Base-by-base conservation (phyloP, 2,113 vertebrate species). In the Suncus etruscus region DNA sequence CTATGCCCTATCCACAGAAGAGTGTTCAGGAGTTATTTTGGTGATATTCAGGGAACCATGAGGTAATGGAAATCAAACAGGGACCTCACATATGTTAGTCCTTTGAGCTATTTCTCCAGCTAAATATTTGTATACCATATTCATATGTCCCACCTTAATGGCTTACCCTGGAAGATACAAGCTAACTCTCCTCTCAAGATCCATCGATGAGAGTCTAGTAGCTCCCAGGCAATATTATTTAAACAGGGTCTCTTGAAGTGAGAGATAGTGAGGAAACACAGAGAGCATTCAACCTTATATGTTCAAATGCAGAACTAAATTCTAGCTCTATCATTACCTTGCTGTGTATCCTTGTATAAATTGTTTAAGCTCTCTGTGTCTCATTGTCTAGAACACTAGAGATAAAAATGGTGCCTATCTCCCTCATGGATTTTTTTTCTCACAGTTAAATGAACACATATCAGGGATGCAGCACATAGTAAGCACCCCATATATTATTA, bases 121-220 rank as follows among this genome's bases (percentile, higher is more conserved):
- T 61, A 61, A 61, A 6, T 61, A 61, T 61, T 61, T 66, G 18
- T 15, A 14, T 74, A 8, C 11, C 29, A n/a, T n/a, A 16, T 8
- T 16, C 12, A 48, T 78, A 66, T 63, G 27, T 31, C 45, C 5
- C 11, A 70, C 74, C 76, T 79, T 58, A 24, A 0, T 24, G 31
- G 27, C 61, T 88, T 39, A 5, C 32, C 27, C 24, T 31, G 25
- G 63, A 58, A 70, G 11, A 6, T 12, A 1, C 29, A 8, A 32
- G 20, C 45, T 45, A 61, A 61, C 22, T 4, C 14, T 24, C 14
- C 15, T 14, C 0, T 0, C 1, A 70, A 70, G 65, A n/a, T 70
- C 66, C 22, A 15, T 6, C 8, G 12, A 45, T 63, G 3, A 51
- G 4, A 11, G 2, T 1, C 20, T 11, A n/a, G n/a, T 24, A 8